phyloP scores from a whole-genome alignment of 2,888 invertebrate genomes.

The Archips xylosteana region DNA sequence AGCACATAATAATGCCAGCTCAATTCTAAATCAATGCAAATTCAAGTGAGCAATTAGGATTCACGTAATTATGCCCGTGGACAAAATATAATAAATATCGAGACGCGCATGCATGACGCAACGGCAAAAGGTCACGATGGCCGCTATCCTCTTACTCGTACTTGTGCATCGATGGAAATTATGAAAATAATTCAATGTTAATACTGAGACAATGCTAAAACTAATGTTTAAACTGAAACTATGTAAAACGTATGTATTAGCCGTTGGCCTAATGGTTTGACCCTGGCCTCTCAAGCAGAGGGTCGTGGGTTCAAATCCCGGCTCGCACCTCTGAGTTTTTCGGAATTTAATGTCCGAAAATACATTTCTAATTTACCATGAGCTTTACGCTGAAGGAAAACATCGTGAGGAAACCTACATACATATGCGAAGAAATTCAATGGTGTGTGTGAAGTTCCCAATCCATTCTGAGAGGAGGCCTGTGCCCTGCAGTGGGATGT shows the following conservation, averaged over 20 bases:
- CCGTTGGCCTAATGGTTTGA: no score
- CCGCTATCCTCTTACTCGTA: slow-evolving; percentile 23
- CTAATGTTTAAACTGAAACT: background rate
- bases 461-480: no score
- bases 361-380: no score
- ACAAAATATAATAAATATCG: slow-evolving; percentile 36
- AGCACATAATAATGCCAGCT: background rate
- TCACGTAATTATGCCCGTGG: slow-evolving; percentile 21
- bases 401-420: no score
- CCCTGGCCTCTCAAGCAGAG: no score
- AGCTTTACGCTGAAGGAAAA: no score
- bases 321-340: no score
- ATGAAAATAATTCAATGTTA: slow-evolving; percentile 6
- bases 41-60: slow-evolving; percentile 32
- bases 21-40: slow-evolving; percentile 13
- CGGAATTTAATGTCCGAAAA: no score
- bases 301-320: no score
- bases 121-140: slow-evolving; percentile 33
- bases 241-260: background rate
- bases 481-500: no score
- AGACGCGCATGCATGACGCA: slow-evolving; percentile 31
- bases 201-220: background rate
- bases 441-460: no score
- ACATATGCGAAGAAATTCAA: no score
- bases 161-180: slow-evolving; percentile 30